Percentiles rank a stretch among this genome's conserved stretches.
phyloP scores from a whole-genome alignment of 2,113 vertebrate genomes.

The Syngnathus scovelli region DNA sequence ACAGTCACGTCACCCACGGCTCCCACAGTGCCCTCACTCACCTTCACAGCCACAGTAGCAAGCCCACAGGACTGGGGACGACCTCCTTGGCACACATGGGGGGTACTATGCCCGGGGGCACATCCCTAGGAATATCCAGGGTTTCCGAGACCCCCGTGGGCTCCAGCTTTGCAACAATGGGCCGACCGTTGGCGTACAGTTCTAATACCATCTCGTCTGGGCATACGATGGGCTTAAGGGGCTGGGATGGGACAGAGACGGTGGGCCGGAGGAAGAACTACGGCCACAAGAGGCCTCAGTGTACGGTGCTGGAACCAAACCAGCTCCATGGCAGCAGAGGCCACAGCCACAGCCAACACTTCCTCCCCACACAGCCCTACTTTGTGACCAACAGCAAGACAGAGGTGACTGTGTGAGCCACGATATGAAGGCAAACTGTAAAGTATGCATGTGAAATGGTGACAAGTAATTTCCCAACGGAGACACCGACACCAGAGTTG shows the following conservation, averaged over 20 bases:
- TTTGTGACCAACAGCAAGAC: slow-evolving; percentile 99
- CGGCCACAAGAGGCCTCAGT: slow-evolving; percentile 80
- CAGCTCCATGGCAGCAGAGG: slow-evolving; percentile 80
- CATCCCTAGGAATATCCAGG: slow-evolving; percentile 61
- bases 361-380: slow-evolving; percentile 90
- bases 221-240: slow-evolving; percentile 70
- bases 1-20: slow-evolving; percentile 45
- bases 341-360: slow-evolving; percentile 81
- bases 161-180: slow-evolving; percentile 58
- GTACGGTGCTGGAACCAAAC: slow-evolving; percentile 78
- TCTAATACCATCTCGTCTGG: slow-evolving; percentile 76
- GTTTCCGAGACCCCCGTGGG: slow-evolving; percentile 43
- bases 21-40: slow-evolving; percentile 50
- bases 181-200: slow-evolving; percentile 83
- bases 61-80: slow-evolving; percentile 53
- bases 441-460: slow-evolving; percentile 36
- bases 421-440: slow-evolving; percentile 18
- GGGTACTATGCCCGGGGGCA: slow-evolving; percentile 64
- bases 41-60: slow-evolving; percentile 62
- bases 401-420: slow-evolving; percentile 95
- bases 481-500: slow-evolving; percentile 31
- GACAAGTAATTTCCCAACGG: slow-evolving; percentile 35
- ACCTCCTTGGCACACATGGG: slow-evolving; percentile 60
- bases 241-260: slow-evolving; percentile 88
- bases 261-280: slow-evolving; percentile 85